Evolutionary conservation across 2,797 vertebrate species (phyloP).

Genomic region (Enteromius radiatus): DNA sequence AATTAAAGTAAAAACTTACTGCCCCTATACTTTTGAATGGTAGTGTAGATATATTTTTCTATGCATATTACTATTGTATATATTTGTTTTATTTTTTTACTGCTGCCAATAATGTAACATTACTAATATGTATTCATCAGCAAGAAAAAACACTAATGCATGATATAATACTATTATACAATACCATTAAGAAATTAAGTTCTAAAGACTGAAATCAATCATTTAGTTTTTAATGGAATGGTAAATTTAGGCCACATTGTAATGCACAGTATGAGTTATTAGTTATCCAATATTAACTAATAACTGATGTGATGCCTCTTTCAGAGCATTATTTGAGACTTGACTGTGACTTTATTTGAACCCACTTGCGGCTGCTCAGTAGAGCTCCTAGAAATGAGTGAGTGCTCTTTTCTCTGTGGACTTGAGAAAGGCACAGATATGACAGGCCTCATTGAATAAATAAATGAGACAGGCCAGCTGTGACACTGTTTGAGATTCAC

Average conservation of each 20-base stretch:
- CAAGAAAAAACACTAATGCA: too few species aligned
- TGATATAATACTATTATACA: too few species aligned
- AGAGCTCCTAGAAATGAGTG: neutral
- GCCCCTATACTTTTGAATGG: too few species aligned
- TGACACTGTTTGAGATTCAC: constrained; percentile 5
- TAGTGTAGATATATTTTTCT: too few species aligned
- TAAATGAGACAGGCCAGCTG: constrained; percentile 14
- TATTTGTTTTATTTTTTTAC: too few species aligned
- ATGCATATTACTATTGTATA: too few species aligned
- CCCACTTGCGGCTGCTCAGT: neutral
- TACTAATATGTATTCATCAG: too few species aligned
- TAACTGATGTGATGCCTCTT: neutral
- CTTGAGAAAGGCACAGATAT: constrained; percentile 1
- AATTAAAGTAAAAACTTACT: too few species aligned
- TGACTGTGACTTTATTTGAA: neutral
- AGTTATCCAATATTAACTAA: neutral
- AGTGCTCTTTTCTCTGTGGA: constrained; percentile 23
- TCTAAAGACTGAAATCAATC: neutral
- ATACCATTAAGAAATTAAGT: neutral
- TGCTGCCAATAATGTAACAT: too few species aligned
- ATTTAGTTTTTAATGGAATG: neutral
- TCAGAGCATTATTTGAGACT: too few species aligned
- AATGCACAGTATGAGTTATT: too few species aligned
- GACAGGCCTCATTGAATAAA: constrained; percentile 28
- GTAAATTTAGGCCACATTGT: neutral